These are phyloP conservation scores for Tenthredo amoena DNA, from an alignment of 2,888 invertebrate species.

Conservation along the genomic window DNA sequence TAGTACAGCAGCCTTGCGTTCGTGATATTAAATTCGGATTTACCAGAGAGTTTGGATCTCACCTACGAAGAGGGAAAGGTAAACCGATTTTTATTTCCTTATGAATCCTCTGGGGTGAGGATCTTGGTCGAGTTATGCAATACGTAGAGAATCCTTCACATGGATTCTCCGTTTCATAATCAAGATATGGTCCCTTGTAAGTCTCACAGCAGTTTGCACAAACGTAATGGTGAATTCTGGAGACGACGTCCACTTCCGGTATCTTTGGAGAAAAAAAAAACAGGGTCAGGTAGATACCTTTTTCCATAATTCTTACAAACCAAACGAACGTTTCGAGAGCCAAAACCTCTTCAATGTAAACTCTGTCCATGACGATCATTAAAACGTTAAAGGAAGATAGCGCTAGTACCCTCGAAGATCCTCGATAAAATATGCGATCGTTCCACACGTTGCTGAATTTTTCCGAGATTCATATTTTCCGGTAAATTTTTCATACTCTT, in stretches of 20 bases:
- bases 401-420: too few relatives aligned
- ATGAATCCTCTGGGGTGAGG: background rate
- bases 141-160: background rate
- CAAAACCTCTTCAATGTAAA: background rate
- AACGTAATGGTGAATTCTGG: constrained; percentile 1
- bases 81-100: background rate
- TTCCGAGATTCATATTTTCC: too few relatives aligned
- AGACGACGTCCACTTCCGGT: background rate
- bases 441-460: too few relatives aligned
- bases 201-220: background rate
- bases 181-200: background rate
- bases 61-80: background rate
- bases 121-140: background rate
- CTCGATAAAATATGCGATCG: too few relatives aligned
- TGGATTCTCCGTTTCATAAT: background rate
- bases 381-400: too few relatives aligned
- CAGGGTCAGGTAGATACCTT: background rate
- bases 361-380: background rate
- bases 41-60: background rate
- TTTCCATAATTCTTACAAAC: background rate
- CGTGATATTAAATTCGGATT: constrained; percentile 4
- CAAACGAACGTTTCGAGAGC: background rate
- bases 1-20: background rate
- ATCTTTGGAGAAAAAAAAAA: background rate
- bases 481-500: too few relatives aligned